phyloP scores from a whole-genome alignment of 2,113 vertebrate genomes.

The Grantiella picta region DNA sequence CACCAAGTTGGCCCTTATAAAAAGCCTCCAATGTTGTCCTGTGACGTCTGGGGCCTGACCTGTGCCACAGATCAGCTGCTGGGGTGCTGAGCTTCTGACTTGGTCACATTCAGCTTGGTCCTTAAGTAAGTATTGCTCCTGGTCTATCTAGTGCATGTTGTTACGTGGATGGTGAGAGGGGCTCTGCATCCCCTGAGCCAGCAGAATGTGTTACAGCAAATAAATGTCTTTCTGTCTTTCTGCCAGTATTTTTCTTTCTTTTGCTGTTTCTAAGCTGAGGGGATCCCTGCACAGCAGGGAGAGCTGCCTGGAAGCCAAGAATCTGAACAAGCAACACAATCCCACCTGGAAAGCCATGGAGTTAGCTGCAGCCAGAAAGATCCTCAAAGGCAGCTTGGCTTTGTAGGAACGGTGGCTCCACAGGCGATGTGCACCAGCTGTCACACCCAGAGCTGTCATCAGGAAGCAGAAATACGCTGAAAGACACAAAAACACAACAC shows the following conservation, averaged over 20 bases:
- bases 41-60: neutral
- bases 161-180: accelerated
- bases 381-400: conserved; percentile 80
- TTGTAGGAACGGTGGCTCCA: conserved; percentile 85
- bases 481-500: conserved; percentile 55
- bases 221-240: neutral
- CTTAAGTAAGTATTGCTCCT: neutral
- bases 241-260: neutral
- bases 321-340: neutral
- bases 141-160: neutral
- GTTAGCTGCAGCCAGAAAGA: conserved; percentile 80
- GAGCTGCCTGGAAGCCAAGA: neutral
- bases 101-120: neutral
- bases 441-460: conserved; percentile 75
- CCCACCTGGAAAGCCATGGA: conserved; percentile 86
- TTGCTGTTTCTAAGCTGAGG: neutral
- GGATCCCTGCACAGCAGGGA: neutral
- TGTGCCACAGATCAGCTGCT: neutral
- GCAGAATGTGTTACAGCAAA: neutral
- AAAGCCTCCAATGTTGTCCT: neutral
- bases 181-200: neutral
- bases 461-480: conserved; percentile 78
- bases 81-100: neutral
- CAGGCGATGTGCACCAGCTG: conserved; percentile 76
- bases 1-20: neutral